phyloP scores from a whole-genome alignment of 2,113 vertebrate genomes.

The Sula dactylatra region DNA sequence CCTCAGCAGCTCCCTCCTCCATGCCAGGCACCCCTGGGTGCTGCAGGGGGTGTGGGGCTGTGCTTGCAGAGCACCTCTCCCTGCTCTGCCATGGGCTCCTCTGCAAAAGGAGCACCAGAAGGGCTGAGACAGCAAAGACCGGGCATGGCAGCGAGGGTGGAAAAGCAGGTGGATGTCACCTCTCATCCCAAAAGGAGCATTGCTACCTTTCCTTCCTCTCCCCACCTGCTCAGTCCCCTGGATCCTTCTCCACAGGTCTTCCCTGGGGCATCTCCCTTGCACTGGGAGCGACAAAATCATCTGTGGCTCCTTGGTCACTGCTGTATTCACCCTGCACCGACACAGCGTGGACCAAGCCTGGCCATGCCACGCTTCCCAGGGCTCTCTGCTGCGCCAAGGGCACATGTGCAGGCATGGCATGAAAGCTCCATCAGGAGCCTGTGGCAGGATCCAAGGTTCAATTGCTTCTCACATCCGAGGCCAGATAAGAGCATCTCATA shows the following conservation, averaged over 20 bases:
- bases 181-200: background rate
- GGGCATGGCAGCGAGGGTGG: accelerated
- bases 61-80: background rate
- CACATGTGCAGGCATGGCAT: background rate
- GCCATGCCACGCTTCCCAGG: background rate
- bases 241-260: background rate
- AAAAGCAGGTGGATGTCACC: background rate
- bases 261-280: background rate
- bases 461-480: background rate
- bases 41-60: background rate
- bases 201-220: background rate
- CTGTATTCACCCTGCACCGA: background rate
- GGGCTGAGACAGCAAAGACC: background rate
- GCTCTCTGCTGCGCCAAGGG: background rate
- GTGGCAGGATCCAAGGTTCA: background rate
- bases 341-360: accelerated
- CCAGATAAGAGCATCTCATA: background rate
- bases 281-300: background rate
- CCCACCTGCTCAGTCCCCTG: background rate
- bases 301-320: accelerated
- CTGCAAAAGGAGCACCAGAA: background rate
- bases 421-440: background rate
- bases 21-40: background rate
- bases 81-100: background rate
- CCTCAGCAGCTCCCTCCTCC: background rate